These are phyloP conservation scores for Doris montereyensis DNA, from an alignment of 2,888 invertebrate species.

Conservation along the genomic window DNA sequence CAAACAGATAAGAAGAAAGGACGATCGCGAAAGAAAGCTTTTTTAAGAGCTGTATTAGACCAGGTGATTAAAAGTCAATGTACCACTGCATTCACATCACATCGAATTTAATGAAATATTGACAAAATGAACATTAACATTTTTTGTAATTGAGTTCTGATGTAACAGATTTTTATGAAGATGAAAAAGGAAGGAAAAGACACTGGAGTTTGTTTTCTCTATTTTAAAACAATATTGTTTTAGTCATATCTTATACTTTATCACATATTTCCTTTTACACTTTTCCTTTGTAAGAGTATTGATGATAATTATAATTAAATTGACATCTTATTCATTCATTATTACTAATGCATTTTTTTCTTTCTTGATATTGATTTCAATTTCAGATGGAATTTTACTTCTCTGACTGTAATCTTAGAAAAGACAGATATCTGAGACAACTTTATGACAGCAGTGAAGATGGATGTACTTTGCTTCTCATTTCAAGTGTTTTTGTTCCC, in stretches of 20 bases:
- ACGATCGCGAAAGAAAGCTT: neutral
- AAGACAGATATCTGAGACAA: conserved; percentile 86
- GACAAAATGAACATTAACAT: neutral
- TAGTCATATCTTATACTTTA: neutral
- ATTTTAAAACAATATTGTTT: neutral
- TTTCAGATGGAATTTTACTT: conserved; percentile 96
- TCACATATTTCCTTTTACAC: no score
- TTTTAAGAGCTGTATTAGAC: neutral
- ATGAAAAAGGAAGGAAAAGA: no score
- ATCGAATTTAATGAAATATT: neutral
- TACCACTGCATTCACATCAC: neutral
- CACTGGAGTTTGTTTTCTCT: no score
- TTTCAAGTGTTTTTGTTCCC: neutral
- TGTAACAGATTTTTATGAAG: no score
- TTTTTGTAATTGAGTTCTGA: no score
- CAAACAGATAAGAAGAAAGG: neutral
- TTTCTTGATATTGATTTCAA: neutral
- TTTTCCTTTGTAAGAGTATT: no score
- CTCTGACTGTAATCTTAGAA: conserved; percentile 91
- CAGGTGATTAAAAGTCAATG: neutral
- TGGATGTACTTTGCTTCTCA: conserved; percentile 62
- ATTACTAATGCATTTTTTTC: neutral
- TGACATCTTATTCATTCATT: neutral
- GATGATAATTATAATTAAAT: neutral
- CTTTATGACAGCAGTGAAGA: conserved; percentile 78